phyloP scores from a whole-genome alignment of 2,797 vertebrate genomes.

The Aplochiton taeniatus region DNA sequence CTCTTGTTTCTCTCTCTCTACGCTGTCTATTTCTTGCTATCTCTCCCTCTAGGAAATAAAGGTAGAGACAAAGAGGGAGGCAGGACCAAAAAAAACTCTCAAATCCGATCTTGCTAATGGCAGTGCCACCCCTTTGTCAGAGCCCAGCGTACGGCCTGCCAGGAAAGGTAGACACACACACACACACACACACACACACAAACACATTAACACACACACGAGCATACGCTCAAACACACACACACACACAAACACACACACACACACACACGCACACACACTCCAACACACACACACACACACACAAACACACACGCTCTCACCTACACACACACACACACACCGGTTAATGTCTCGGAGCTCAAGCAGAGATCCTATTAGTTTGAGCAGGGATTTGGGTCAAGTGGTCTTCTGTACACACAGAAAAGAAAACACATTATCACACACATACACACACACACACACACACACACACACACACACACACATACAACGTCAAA shows the following conservation, averaged over 20 bases:
- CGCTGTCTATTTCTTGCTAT: background rate
- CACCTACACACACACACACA: constrained; percentile 16
- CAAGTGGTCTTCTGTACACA: constrained; percentile 23
- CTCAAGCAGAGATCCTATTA: constrained; percentile 58
- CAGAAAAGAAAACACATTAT: background rate
- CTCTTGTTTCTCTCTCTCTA: constrained; percentile 8
- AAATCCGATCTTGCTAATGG: constrained; percentile 87
- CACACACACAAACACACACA: constrained; percentile 38
- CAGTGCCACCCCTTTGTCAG: constrained; percentile 85
- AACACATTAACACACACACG: constrained; percentile 14
- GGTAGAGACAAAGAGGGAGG: constrained; percentile 90
- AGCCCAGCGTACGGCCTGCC: constrained; percentile 81
- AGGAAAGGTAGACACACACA: constrained; percentile 82
- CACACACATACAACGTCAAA: too few relatives aligned
- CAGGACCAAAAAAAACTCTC: constrained; percentile 72
- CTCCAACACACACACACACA: constrained; percentile 1
- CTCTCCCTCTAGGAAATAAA: constrained; percentile 84
- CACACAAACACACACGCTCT: constrained; percentile 4
- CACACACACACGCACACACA: constrained; percentile 15
- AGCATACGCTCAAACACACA: constrained; percentile 9
- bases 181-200: constrained; percentile 18
- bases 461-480: background rate
- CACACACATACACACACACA: constrained; percentile 15
- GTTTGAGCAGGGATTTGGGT: constrained; percentile 48
- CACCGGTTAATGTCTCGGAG: constrained; percentile 31